phyloP scores from a whole-genome alignment of 1,140 invertebrate genomes.

The Spodoptera frugiperda region DNA sequence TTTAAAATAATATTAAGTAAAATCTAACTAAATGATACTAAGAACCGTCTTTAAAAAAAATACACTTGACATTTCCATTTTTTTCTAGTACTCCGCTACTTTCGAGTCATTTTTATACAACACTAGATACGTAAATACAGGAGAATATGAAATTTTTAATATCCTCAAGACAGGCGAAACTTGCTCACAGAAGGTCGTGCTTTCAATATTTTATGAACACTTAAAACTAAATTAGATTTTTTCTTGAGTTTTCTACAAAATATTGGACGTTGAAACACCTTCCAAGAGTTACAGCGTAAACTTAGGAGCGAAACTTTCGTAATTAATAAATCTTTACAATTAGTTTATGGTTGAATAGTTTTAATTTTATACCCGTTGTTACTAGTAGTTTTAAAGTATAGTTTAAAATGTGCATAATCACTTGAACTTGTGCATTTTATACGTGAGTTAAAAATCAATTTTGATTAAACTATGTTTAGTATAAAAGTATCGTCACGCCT shows the following conservation, averaged over 20 bases:
- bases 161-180: constrained; percentile 66
- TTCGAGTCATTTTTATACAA: constrained; percentile 45
- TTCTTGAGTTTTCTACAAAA: constrained; percentile 54
- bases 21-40: too few relatives aligned
- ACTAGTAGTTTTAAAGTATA: too few relatives aligned
- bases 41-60: background rate
- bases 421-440: too few relatives aligned
- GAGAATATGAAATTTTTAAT: constrained; percentile 72
- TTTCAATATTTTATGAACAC: constrained; percentile 76
- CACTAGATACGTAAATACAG: constrained; percentile 50
- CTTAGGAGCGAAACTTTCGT: constrained; percentile 21
- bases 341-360: constrained; percentile 24
- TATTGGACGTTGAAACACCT: constrained; percentile 44
- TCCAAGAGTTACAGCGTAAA: constrained; percentile 23
- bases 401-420: too few relatives aligned
- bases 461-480: too few relatives aligned
- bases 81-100: background rate
- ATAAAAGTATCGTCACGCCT: too few relatives aligned
- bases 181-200: constrained; percentile 54
- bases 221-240: constrained; percentile 73
- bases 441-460: too few relatives aligned
- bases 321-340: constrained; percentile 44
- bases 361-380: background rate
- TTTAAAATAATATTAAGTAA: too few relatives aligned
- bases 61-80: constrained; percentile 10